Percentiles rank a stretch among this genome's conserved stretches.
These are phyloP conservation scores for Ametastegia equiseti DNA, from an alignment of 2,888 invertebrate genomes.

Conservation along the genomic window DNA sequence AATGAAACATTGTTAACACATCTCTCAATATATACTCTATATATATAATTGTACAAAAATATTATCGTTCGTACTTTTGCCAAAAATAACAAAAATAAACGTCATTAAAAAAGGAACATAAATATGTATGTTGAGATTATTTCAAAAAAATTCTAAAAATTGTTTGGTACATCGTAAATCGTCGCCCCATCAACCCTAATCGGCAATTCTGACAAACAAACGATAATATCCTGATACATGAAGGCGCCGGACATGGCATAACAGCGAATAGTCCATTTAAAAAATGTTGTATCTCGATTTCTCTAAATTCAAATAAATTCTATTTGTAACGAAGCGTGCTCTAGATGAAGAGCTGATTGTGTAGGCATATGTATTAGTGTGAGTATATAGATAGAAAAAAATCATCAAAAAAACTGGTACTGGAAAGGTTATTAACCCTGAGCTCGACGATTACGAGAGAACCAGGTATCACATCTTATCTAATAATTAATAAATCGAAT, in stretches of 20 bases:
- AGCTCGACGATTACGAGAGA: neutral
- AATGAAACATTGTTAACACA: neutral
- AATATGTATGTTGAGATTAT: neutral
- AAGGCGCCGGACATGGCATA: neutral
- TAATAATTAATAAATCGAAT: neutral
- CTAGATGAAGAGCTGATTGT: neutral
- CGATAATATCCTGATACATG: conserved; percentile 1
- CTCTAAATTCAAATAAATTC: neutral
- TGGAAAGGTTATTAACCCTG: neutral
- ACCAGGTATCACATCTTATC: neutral
- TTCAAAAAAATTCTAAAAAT: neutral
- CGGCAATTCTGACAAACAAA: neutral
- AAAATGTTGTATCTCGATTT: neutral
- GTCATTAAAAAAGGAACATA: neutral
- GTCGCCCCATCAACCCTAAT: neutral
- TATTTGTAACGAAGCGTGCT: neutral
- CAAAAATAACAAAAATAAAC: neutral
- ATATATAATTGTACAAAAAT: conserved; percentile 25
- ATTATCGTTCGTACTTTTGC: conserved; percentile 14
- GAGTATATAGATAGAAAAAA: neutral
- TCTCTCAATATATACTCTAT: conserved; percentile 9
- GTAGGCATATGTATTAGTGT: neutral
- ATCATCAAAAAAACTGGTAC: neutral
- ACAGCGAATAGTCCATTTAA: neutral
- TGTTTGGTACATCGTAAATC: neutral